phyloP scores from a whole-genome alignment of 37 sponge, comb jelly and placozoan species.

The Aphrocallistes beatrix region DNA sequence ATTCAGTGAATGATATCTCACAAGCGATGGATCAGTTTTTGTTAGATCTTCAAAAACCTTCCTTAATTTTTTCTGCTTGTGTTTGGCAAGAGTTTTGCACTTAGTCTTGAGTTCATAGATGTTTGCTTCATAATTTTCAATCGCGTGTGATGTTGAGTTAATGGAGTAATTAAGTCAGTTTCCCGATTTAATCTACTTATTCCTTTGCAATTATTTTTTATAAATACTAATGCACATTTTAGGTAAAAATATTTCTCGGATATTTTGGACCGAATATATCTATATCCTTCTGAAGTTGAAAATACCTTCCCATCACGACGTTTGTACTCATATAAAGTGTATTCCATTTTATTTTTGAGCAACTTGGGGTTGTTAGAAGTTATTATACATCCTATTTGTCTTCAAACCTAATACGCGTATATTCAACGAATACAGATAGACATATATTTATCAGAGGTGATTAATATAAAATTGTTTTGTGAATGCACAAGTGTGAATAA shows the following conservation, averaged over 20 bases:
- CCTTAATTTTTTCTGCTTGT: neutral
- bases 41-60: neutral
- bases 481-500: neutral
- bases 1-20: neutral
- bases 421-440: neutral
- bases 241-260: neutral
- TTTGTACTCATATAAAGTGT: neutral
- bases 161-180: no score
- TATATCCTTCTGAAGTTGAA: neutral
- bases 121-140: no score
- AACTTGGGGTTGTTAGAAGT: neutral
- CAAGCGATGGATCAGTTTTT: neutral
- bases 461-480: neutral
- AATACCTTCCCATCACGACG: neutral
- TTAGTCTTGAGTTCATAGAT: neutral
- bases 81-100: neutral
- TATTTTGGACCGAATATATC: neutral
- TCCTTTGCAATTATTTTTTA: no score
- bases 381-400: neutral
- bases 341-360: neutral
- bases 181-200: no score
- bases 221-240: neutral
- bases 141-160: no score
- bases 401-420: neutral
- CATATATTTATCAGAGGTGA: neutral